Evolutionary conservation across 1,140 invertebrate species (phyloP).

Genomic region (Diorhabda sublineata): DNA sequence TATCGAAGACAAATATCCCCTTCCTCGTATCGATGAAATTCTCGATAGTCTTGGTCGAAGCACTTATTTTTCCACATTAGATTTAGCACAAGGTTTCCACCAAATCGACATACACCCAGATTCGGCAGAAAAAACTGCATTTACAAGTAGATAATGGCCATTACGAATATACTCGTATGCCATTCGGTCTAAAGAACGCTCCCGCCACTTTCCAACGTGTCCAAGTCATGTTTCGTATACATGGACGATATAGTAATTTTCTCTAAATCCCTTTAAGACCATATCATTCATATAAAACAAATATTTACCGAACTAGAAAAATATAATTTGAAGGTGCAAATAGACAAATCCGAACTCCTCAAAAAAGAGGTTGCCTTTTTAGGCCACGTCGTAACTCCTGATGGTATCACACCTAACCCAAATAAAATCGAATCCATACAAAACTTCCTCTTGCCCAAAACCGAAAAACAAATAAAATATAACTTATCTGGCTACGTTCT

Average conservation of each 20-base stretch:
- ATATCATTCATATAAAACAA: no score
- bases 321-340: no score
- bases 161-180: constrained; percentile 21
- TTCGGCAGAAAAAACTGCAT: constrained; percentile 10
- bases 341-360: no score
- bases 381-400: no score
- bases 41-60: neutral
- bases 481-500: no score
- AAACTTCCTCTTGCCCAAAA: no score
- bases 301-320: no score
- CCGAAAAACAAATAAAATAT: no score
- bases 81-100: constrained; percentile 3
- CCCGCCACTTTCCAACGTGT: constrained; percentile 29
- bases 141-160: constrained; percentile 9
- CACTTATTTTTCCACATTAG: constrained; percentile 4
- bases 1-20: neutral
- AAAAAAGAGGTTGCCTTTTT: no score
- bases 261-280: constrained; percentile 11
- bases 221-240: constrained; percentile 22
- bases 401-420: no score
- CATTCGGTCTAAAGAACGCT: constrained; percentile 6
- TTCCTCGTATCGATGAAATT: constrained; percentile 8
- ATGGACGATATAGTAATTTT: constrained; percentile 18
- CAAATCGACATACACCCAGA: neutral
- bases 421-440: no score